Conservation (phyloP, 2,888 invertebrate species). For the Griposia aprilina region DNA sequence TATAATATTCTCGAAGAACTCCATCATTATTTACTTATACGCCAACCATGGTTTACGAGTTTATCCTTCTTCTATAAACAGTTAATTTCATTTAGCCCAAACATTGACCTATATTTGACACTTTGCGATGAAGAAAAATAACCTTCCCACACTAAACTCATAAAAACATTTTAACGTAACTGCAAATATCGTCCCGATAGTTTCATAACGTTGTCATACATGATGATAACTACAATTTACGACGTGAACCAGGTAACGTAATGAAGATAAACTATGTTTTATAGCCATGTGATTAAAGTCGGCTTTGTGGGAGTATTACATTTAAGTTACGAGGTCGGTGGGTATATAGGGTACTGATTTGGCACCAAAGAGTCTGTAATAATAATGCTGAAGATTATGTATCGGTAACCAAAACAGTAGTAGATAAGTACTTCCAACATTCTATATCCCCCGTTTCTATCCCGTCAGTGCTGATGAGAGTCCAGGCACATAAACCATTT, state of each 20-base stretch:
- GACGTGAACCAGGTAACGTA: conserved; percentile 48
- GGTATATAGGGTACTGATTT: conserved; percentile 3
- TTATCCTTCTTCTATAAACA: no score
- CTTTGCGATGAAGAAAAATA: conserved; percentile 5
- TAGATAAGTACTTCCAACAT: neutral
- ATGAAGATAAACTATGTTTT: conserved; percentile 54
- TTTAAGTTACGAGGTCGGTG: neutral
- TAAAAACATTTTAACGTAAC: conserved; percentile 23
- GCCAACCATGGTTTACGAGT: neutral
- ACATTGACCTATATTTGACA: neutral
- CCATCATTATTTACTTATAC: no score
- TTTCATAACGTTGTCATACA: conserved; percentile 55
- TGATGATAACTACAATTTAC: conserved; percentile 52
- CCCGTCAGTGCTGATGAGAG: no score
- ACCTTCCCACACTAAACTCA: neutral
- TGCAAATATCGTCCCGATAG: conserved; percentile 22
- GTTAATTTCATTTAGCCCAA: neutral
- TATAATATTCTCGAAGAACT: neutral
- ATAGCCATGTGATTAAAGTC: conserved; percentile 46
- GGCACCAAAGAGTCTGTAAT: neutral
- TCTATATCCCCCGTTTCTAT: no score
- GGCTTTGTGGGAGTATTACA: conserved; percentile 36
- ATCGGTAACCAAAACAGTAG: neutral
- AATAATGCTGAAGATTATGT: neutral
- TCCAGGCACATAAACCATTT: no score